These are phyloP conservation scores for Pogonocherus hispidulus DNA, from an alignment of 2,888 invertebrate species.

Conservation along the genomic window DNA sequence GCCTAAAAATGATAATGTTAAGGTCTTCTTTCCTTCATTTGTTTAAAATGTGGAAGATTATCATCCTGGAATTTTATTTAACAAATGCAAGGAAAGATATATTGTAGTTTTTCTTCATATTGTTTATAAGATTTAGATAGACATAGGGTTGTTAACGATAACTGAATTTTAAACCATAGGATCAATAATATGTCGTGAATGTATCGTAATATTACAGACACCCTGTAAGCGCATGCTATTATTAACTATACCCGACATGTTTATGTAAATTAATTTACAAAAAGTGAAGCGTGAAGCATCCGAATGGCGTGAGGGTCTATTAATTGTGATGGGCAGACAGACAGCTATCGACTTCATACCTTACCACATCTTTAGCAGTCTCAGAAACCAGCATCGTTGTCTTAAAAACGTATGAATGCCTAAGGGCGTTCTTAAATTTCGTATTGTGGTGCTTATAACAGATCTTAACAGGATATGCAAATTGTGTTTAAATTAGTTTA, in stretches of 20 bases:
- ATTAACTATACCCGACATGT: constrained; percentile 17
- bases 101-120: no score
- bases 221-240: constrained; percentile 7
- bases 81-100: no score
- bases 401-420: constrained; percentile 3
- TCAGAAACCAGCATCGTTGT: background rate
- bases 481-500: background rate
- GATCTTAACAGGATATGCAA: background rate
- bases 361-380: constrained; percentile 23
- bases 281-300: constrained; percentile 19
- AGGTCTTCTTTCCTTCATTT: no score
- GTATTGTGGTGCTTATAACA: background rate
- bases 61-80: no score
- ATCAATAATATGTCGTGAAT: background rate
- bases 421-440: constrained; percentile 10
- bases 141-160: no score
- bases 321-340: constrained; percentile 23
- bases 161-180: no score
- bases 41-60: no score
- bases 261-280: constrained; percentile 28
- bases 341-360: constrained; percentile 25
- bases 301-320: constrained; percentile 25
- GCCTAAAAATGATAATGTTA: no score
- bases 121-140: no score
- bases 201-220: background rate